These are phyloP conservation scores for Camponotus fellah DNA, from an alignment of 2,888 invertebrate species.

Conservation along the genomic window DNA sequence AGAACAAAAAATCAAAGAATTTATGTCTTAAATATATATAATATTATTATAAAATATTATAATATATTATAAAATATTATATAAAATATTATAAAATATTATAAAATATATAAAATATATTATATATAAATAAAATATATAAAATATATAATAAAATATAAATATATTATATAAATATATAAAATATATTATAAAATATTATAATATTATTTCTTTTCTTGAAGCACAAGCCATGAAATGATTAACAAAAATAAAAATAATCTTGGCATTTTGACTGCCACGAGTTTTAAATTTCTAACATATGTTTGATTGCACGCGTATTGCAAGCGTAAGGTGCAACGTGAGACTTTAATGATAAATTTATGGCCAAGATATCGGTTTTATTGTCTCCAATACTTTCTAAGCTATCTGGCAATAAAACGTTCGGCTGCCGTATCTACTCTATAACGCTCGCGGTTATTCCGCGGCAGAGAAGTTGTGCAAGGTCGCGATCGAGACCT, in stretches of 20 bases:
- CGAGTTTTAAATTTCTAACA: constrained; percentile 3
- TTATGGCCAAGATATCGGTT: background rate
- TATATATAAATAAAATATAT: too few species aligned
- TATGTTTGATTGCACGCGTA: background rate
- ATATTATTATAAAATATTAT: too few species aligned
- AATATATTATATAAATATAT: too few species aligned
- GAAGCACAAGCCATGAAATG: background rate
- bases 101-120: too few species aligned
- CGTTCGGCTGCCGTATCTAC: constrained; percentile 35
- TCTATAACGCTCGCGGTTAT: constrained; percentile 30
- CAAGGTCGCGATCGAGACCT: constrained; percentile 53
- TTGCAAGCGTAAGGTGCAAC: background rate
- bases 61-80: too few species aligned
- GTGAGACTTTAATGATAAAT: background rate
- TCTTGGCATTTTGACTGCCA: background rate
- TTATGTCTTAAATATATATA: background rate
- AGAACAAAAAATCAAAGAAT: background rate
- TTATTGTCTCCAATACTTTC: constrained; percentile 11
- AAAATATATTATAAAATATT: too few species aligned
- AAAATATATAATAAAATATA: too few species aligned
- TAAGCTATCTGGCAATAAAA: constrained; percentile 26
- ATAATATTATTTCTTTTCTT: background rate
- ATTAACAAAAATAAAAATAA: background rate
- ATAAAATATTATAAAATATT: too few species aligned
- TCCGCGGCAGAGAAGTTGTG: constrained; percentile 47